A percentile compares a stretch with the other conserved stretches of the same genome.
These are phyloP conservation scores for Lagopus leucura DNA, from an alignment of 2,113 vertebrate genomes.

Conservation along the genomic window DNA sequence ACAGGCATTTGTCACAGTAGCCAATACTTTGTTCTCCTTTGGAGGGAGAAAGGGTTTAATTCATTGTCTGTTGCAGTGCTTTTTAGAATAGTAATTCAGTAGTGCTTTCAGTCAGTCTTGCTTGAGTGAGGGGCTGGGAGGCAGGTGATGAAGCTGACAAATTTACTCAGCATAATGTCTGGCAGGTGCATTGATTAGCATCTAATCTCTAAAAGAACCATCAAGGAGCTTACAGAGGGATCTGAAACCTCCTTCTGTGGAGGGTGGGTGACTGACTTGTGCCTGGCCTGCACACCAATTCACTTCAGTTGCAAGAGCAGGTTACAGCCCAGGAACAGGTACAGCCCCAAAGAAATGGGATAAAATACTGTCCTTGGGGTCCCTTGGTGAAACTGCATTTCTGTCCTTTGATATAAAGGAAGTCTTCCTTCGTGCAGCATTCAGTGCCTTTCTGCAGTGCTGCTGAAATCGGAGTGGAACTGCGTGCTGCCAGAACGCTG, in stretches of 20 bases:
- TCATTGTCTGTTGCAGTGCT: neutral
- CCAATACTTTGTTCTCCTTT: neutral
- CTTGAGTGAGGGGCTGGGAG: neutral
- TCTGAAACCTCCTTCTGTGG: neutral
- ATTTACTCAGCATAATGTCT: neutral
- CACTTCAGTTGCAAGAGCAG: neutral
- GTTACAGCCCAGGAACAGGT: no score
- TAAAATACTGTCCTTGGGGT: neutral
- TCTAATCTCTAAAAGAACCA: neutral
- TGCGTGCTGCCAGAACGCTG: neutral
- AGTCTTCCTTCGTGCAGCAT: neutral
- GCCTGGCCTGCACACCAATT: accelerated
- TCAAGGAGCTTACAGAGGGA: neutral
- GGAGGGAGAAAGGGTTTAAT: neutral
- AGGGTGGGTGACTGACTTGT: no score
- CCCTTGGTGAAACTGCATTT: neutral
- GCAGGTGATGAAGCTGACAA: neutral
- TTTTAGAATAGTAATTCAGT: neutral
- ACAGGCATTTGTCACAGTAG: neutral
- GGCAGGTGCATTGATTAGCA: no score
- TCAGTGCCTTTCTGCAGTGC: neutral
- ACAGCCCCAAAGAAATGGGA: neutral
- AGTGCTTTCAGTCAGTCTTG: neutral
- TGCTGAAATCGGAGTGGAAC: neutral
- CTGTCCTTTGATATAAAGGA: neutral